Evolutionary conservation across 1,140 invertebrate genomes (phyloP), one percentile per base, ranked within the genome.

Genomic region (Steinernema feltiae): DNA sequence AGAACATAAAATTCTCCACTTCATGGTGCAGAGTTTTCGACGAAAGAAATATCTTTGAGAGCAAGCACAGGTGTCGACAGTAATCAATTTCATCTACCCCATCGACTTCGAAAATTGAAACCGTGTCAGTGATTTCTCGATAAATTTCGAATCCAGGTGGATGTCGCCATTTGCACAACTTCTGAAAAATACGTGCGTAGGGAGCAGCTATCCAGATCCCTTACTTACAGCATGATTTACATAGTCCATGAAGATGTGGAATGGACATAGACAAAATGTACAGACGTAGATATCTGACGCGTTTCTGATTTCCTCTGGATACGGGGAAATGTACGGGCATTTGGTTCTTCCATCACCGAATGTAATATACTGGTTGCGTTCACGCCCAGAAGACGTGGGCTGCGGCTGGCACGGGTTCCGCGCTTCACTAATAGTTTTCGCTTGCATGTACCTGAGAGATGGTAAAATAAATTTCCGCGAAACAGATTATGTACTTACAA

Each of bases 71-170:
- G 87, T 99, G 97, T 88, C 99, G 97, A 30, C 96, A 95, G 87
- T 99, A 99, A 48, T 91, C 82, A 88, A 89, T 82, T 73, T 73
- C 71, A 78, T 87, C 97, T 87, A 95, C 90, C 0, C 96, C 96
- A 88, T 98, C 95, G 78, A 99, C 98, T 89, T 99, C 97, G 86
- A 99, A 99, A 87, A 99, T 97, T 0, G 95, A 98, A 86, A 98
- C 94, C 71, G 92, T 92, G 32, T 63, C 35, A 1, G 15, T 30
- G 27, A 91, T 91, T 87, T 98, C 98, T 29, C 97, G 89, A 83
- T 99, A 99, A 79, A 99, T 99, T 88, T 99, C 97, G 88, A 98
- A 98, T 2, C 97, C 97, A 0, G 97, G 97, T 0, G 97, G 97
- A 90, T 98, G 94, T 81, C 92, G 90, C 71, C 97, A 88, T 87